phyloP scores from a whole-genome alignment of 2,797 vertebrate genomes.

The Gambelia wislizenii region DNA sequence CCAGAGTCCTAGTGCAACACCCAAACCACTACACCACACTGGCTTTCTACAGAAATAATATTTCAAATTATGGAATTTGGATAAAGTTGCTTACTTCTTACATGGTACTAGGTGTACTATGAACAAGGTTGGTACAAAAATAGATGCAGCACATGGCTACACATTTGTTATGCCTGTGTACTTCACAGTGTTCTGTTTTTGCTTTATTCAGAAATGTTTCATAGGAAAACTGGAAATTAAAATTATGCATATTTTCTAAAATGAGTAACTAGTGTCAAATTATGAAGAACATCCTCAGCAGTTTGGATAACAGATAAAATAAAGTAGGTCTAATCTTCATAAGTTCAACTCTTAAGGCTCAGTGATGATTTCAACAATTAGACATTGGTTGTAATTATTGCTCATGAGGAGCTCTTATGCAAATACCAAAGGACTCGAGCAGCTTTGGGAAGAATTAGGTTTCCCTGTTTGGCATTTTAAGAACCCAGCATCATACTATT shows the following conservation, averaged over 20 bases:
- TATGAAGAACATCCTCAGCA: background rate
- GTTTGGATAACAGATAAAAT: conserved; percentile 13
- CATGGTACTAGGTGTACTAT: background rate
- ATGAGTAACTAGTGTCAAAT: background rate
- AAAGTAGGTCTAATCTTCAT: conserved; percentile 6
- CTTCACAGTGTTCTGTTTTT: background rate
- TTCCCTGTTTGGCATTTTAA: conserved; percentile 49
- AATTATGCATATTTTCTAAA: background rate
- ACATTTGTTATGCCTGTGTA: background rate
- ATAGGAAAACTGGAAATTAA: background rate
- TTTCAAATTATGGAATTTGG: too few species aligned
- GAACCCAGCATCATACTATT: conserved; percentile 43
- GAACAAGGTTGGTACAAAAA: background rate
- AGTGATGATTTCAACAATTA: conserved; percentile 12
- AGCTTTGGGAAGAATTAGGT: conserved; percentile 48
- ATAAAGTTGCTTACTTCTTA: background rate
- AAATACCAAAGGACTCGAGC: conserved; percentile 32
- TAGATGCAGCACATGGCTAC: too few species aligned
- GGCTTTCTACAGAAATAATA: too few species aligned
- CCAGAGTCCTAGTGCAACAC: too few species aligned
- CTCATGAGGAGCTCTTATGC: conserved; percentile 56
- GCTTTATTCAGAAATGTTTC: background rate
- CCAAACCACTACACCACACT: too few species aligned
- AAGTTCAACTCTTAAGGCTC: background rate
- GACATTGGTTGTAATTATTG: conserved; percentile 32